These are phyloP conservation scores for Drosophila setosimentum DNA, from an alignment of 2,888 invertebrate species.

Conservation along the genomic window DNA sequence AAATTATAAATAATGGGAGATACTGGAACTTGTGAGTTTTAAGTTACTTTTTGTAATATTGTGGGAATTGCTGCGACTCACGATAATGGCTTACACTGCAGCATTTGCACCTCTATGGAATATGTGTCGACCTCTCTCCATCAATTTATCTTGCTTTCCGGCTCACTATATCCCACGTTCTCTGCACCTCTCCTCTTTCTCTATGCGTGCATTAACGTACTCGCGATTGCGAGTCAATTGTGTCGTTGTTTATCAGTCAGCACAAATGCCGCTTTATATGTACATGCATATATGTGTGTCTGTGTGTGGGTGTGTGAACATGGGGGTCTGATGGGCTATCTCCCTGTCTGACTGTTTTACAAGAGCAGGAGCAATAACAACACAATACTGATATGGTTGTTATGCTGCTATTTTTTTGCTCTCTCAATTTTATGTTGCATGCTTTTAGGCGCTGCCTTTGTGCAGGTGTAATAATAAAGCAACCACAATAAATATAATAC, in stretches of 20 bases:
- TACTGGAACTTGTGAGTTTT: background rate
- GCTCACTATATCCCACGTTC: background rate
- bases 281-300: conserved; percentile 5
- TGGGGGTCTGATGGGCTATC: conserved; percentile 8
- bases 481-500: conserved; percentile 56
- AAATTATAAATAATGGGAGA: background rate
- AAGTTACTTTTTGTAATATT: background rate
- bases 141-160: conserved; percentile 31
- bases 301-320: background rate
- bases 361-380: conserved; percentile 32
- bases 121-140: conserved; percentile 7
- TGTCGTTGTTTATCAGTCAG: conserved; percentile 78
- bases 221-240: conserved; percentile 73
- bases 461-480: conserved; percentile 61
- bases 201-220: conserved; percentile 55
- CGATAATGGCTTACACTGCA: background rate
- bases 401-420: conserved; percentile 32
- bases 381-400: too few species aligned
- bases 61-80: background rate
- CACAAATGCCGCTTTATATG: conserved; percentile 52
- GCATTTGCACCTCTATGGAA: conserved; percentile 9
- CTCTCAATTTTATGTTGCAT: conserved; percentile 36
- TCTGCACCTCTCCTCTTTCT: conserved; percentile 5
- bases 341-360: conserved; percentile 18
- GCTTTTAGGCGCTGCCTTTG: conserved; percentile 55